Conservation (phyloP, 2,113 vertebrate species). For the Eulemur macaco region DNA sequence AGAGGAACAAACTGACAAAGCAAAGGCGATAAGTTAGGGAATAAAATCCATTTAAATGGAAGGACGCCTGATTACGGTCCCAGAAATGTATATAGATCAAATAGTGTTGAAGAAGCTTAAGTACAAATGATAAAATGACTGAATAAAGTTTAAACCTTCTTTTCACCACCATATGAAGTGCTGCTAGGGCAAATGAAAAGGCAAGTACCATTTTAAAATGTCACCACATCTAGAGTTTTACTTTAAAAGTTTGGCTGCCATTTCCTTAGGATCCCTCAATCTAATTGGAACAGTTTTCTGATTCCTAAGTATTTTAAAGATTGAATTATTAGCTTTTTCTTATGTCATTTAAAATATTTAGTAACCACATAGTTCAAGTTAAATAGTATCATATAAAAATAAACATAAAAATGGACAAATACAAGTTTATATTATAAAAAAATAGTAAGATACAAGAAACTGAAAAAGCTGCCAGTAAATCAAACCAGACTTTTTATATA, state of each 20-base stretch:
- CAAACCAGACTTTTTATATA: constrained; percentile 22
- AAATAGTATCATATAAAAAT: not conserved
- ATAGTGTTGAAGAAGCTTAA: constrained; percentile 65
- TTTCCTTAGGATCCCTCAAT: not conserved
- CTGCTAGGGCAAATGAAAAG: not conserved
- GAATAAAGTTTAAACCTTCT: constrained; percentile 36
- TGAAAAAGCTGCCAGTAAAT: not conserved
- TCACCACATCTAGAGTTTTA: not conserved
- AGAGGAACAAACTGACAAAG: constrained; percentile 87
- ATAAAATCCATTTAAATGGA: constrained; percentile 88
- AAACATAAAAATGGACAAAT: not conserved
- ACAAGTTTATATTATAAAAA: constrained; percentile 8
- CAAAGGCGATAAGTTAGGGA: constrained; percentile 87
- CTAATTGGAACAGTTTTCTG: not conserved
- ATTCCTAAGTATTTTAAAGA: not conserved
- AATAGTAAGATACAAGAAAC: not conserved
- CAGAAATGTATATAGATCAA: constrained; percentile 79
- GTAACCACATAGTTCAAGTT: not conserved
- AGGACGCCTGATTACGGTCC: constrained; percentile 84
- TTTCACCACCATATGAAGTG: not conserved
- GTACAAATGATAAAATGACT: constrained; percentile 49
- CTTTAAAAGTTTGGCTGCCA: constrained; percentile 7
- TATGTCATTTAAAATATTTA: not conserved
- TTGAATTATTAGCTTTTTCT: not conserved
- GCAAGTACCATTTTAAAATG: not conserved